These are phyloP conservation scores for Augochlora pura DNA, from an alignment of 1,140 invertebrate genomes.

Conservation along the genomic window DNA sequence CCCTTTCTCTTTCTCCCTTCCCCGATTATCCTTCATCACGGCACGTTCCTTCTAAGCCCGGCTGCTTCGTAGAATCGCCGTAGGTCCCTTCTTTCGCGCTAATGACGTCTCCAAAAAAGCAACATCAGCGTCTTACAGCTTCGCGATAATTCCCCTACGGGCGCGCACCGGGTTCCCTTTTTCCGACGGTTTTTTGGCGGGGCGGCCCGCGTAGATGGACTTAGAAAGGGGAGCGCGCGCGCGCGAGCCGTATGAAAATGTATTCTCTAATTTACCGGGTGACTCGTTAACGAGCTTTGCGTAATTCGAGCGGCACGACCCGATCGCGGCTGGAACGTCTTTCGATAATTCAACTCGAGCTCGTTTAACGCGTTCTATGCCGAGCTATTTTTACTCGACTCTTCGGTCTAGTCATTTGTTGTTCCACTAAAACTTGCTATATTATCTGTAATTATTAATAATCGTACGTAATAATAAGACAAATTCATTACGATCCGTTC, in stretches of 20 bases:
- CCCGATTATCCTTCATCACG: constrained; percentile 56
- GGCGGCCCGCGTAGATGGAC: background rate
- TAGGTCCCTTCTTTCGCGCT: constrained; percentile 60
- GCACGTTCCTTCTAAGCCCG: constrained; percentile 40
- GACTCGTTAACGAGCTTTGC: too few relatives aligned
- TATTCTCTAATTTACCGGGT: too few relatives aligned
- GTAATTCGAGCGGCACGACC: too few relatives aligned
- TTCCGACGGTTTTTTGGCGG: background rate
- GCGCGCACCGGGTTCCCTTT: background rate
- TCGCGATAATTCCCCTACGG: constrained; percentile 23
- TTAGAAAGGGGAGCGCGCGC: background rate
- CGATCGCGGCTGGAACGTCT: too few relatives aligned
- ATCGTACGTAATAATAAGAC: too few relatives aligned
- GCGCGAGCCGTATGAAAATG: background rate
- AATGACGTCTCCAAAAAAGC: constrained; percentile 73
- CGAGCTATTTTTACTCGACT: too few relatives aligned
- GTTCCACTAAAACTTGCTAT: too few relatives aligned
- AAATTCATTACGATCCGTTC: too few relatives aligned
- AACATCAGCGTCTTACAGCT: constrained; percentile 12
- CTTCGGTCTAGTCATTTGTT: too few relatives aligned
- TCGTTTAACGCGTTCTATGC: too few relatives aligned
- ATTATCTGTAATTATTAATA: too few relatives aligned
- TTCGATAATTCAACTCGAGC: too few relatives aligned
- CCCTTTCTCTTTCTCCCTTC: background rate
- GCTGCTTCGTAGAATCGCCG: constrained; percentile 69